Evolutionary conservation across 2,888 invertebrate genomes (phyloP).

Genomic region (Sphaerophoria taeniata): DNA sequence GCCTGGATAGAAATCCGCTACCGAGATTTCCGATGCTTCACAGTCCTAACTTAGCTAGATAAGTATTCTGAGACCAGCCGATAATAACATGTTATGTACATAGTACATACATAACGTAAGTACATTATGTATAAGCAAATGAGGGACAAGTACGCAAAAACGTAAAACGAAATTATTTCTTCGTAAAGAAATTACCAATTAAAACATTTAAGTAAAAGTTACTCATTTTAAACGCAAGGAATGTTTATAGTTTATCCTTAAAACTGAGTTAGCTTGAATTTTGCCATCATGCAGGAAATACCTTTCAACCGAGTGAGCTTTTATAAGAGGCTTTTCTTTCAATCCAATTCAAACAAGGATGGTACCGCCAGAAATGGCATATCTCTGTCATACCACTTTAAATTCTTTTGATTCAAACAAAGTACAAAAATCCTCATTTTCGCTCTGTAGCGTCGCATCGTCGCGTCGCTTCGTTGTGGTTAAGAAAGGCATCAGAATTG

Average conservation of each 20-base stretch:
- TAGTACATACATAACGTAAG: too few species aligned
- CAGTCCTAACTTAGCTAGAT: too few species aligned
- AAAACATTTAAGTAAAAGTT: not conserved
- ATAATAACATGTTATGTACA: too few species aligned
- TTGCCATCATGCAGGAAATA: conserved; percentile 52
- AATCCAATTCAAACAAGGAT: conserved; percentile 16
- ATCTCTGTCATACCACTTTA: conserved; percentile 63
- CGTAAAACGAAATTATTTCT: not conserved
- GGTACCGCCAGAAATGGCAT: conserved; percentile 49
- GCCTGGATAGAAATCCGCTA: too few species aligned
- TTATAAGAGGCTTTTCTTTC: conserved; percentile 17
- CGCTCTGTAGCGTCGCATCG: too few species aligned
- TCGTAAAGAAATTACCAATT: not conserved
- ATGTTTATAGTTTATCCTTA: conserved; percentile 17
- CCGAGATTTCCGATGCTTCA: too few species aligned
- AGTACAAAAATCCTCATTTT: too few species aligned
- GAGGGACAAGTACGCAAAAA: too few species aligned
- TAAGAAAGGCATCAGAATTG: conserved; percentile 35
- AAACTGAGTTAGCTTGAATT: conserved; percentile 58
- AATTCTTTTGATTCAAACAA: conserved; percentile 52
- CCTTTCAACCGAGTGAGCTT: conserved; percentile 29
- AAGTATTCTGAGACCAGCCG: too few species aligned
- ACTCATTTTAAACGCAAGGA: not conserved
- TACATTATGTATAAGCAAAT: too few species aligned
- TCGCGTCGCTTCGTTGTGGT: conserved; percentile 22